These are phyloP conservation scores for Brachyptera putata DNA, from an alignment of 2,888 invertebrate genomes.

Conservation along the genomic window DNA sequence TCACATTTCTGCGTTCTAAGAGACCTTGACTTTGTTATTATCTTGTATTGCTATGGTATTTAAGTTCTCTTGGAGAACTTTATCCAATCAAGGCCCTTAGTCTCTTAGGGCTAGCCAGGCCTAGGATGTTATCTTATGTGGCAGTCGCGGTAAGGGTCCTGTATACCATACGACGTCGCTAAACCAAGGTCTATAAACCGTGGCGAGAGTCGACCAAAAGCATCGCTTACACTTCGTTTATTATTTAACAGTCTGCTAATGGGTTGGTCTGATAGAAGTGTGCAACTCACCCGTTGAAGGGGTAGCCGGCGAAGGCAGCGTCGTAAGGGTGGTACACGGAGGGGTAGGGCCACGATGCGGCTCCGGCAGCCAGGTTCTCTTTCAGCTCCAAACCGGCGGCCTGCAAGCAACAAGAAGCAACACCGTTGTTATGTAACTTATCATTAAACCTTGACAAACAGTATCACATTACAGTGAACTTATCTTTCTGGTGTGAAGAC, in stretches of 20 bases:
- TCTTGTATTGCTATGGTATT: no score
- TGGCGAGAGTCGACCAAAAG: no score
- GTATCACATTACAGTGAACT: background rate
- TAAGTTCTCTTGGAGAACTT: no score
- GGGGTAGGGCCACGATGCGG: slow-evolving; percentile 85
- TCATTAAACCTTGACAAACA: background rate
- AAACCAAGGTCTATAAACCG: no score
- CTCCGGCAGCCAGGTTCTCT: slow-evolving; percentile 79
- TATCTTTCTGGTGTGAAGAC: no score
- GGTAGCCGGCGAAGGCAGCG: slow-evolving; percentile 84
- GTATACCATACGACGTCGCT: no score
- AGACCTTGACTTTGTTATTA: no score
- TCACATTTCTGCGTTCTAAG: no score
- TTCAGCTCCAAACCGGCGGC: slow-evolving; percentile 82
- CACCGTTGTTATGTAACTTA: background rate
- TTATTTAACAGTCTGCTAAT: slow-evolving; percentile 8
- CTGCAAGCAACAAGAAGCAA: slow-evolving; percentile 47
- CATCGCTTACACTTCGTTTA: background rate
- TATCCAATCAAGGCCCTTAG: no score
- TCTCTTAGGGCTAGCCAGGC: no score
- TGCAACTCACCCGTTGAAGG: slow-evolving; percentile 86
- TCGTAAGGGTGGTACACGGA: slow-evolving; percentile 93
- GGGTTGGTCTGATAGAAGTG: slow-evolving; percentile 37
- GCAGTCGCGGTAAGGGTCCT: no score
- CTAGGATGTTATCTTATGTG: no score